Base-by-base conservation (phyloP, 2,888 invertebrate genomes). In the Cheilosia pagana region DNA sequence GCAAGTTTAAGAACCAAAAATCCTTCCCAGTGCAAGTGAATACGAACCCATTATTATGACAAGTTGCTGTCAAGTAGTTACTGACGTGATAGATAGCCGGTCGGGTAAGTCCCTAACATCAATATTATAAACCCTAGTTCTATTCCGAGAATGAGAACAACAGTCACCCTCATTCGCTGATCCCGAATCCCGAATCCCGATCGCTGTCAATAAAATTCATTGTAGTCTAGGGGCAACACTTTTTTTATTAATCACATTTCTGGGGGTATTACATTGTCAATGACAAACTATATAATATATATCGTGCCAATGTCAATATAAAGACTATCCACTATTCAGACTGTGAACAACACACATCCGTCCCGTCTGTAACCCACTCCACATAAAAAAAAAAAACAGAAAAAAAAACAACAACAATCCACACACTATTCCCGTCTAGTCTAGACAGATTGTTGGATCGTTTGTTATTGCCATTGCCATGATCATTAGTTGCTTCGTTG, bases 251-350 rank as follows among this genome's bases (percentile, higher is more conserved):
- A 75, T 79, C 50, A 16, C 71, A 71, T 41, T 67, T 71, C 62
- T 81, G 71, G 75, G 81, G 79, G 85, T 71, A 23, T 79, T 52
- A 75, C 85, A 85, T 85, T 85, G 85, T 85, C 85, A 85, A 85
- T 85, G 85, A 50, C 75, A 81, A 81, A 74, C 83, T 74, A 48
- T 72, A 57, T 39, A 50, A n/a, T 41, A 2, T 35, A 8, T 35
- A 6, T 4, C n/a, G 41, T 14, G 41, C n/a, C 41, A 41, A 31
- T 68, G 62, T 53, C 59, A 62, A 59, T 77, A 68, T 39, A 57
- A n/a, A n/a, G 55, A 59, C 74, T 62, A 71, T 60, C 45, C 63
- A 25, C 25, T 25, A 5, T 25, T 60, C 83, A 85, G 75, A 85
- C 75, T 45, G 52, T 52, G 35, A 48, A 19, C n/a, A n/a, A 50